Base-by-base conservation (phyloP, 2,113 vertebrate genomes). In the Vidua chalybeata region DNA sequence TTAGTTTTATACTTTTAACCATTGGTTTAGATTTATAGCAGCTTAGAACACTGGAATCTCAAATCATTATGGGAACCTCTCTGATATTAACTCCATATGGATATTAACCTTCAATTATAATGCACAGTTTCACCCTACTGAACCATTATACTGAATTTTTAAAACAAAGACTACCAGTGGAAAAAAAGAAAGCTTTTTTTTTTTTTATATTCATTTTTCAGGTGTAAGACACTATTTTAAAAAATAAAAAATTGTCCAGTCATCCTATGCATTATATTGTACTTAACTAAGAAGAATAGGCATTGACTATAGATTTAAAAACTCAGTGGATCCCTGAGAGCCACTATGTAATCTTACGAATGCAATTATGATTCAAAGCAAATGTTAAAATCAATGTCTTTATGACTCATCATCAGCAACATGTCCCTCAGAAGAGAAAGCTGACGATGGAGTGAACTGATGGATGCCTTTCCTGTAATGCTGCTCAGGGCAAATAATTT, bases 341-440 rank as follows among this genome's bases (percentile, higher is more conserved):
- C 95, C 45, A 78, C 89, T 96, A 59, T 94, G 96, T 97, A 95
- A 97, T 97, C 94, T 97, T 96, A 95, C 4, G 26, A 95, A 96
- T 21, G 73, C 93, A 97, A 96, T 98, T 97, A 97, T 83, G 87
- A 96, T 91, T 97, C 94, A 96, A 94, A 97, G 96, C 92, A 95
- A 97, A 96, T 97, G 97, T 95, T 96, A 97, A 97, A 98, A 97
- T 97, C 97, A 92, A 97, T 97, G 97, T 86, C 91, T 97, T 97
- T 97, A 95, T 97, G 97, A 97, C 76, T 96, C 96, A 97, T 96
- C 93, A 97, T 89, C 93, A 97, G 91, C 96, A 97, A 94, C 59
- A 68, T 84, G 93, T 96, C 90, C 96, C 89, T 94, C 87, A 92
- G 91, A 96, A 95, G 80, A 87, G 96, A 98, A 96, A 82, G 56